Evolutionary conservation across 2,113 vertebrate species (phyloP), one percentile per base, ranked within the genome.

Genomic region (Piprites chloris): DNA sequence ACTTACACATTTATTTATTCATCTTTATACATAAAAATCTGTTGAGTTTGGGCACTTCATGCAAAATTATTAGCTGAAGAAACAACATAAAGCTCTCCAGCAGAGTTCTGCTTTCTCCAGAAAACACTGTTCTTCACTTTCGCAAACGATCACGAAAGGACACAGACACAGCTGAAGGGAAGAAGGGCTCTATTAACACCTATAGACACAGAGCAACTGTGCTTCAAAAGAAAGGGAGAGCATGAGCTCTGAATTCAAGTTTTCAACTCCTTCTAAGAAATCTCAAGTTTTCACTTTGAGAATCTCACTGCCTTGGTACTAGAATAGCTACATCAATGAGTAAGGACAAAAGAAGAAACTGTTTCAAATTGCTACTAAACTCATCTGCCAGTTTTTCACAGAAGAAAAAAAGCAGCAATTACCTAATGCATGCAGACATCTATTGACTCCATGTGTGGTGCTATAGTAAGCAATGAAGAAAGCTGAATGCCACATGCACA

Each of bases 21-120:
- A 87, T 87, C n/a, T 87, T 94, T 35, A 84, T 32, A 87, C 81
- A 89, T 61, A 84, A 79, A 87, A 91, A 75, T 87, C 74, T 94
- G 90, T 91, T 49, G 41, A 61, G 44, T 68, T 87, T 49, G 41
- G n/a, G 58, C 28, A 85, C 26, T 92, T 93, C 30, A 85, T 83
- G 75, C 50, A 90, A 92, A 94, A 93, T 85, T 90, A 91, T 41
- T 92, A 81, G 75, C 78, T 77, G 67, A 87, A 94, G 75, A 94
- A 94, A 95, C 63, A 85, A 88, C 15, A 79, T 3, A 63, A 83
- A 90, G 28, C 49, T 85, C 28, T 66, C 66, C 85, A 90, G 74
- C 4, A 65, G 50, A 71, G 44, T 41, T 79, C 30, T 59, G 41
- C 30, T 82, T 94, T 75, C 73, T 89, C n/a, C 78, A 72, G 49